Percentiles rank a stretch among this genome's conserved stretches.
phyloP scores from a whole-genome alignment of 2,888 invertebrate genomes.

The Leistus spinibarbis region DNA sequence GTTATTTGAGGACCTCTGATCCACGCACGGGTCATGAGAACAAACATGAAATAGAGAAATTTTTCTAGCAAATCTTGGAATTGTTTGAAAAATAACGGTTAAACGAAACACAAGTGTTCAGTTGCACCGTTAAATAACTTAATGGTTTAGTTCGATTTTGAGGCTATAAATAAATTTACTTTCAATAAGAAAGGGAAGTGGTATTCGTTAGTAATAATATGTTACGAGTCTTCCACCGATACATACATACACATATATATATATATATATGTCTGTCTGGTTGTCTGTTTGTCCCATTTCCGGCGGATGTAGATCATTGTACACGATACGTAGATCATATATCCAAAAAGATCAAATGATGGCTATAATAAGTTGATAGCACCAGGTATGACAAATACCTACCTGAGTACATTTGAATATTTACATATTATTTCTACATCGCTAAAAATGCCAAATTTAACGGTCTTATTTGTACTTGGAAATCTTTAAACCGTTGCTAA shows the following conservation, averaged over 20 bases:
- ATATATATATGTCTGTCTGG: constrained; percentile 20
- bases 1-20: constrained; percentile 31
- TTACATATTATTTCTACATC: too few relatives aligned
- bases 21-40: constrained; percentile 31
- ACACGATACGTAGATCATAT: constrained; percentile 48
- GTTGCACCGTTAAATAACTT: too few relatives aligned
- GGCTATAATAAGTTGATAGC: neutral
- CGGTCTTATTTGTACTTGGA: neutral
- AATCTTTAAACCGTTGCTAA: neutral
- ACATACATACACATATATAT: too few relatives aligned
- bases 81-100: neutral
- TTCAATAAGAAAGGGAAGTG: neutral
- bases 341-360: constrained; percentile 11
- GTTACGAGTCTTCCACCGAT: too few relatives aligned
- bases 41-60: neutral
- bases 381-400: neutral
- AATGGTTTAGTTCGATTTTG: too few relatives aligned
- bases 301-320: constrained; percentile 55
- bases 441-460: neutral
- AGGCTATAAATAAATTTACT: too few relatives aligned
- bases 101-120: too few relatives aligned
- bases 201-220: neutral
- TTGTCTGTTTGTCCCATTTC: constrained; percentile 49
- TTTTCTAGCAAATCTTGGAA: neutral
- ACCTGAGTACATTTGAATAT: neutral